Evolutionary conservation across 2,113 vertebrate species (phyloP).

Genomic region (Oenanthe oenanthe): DNA sequence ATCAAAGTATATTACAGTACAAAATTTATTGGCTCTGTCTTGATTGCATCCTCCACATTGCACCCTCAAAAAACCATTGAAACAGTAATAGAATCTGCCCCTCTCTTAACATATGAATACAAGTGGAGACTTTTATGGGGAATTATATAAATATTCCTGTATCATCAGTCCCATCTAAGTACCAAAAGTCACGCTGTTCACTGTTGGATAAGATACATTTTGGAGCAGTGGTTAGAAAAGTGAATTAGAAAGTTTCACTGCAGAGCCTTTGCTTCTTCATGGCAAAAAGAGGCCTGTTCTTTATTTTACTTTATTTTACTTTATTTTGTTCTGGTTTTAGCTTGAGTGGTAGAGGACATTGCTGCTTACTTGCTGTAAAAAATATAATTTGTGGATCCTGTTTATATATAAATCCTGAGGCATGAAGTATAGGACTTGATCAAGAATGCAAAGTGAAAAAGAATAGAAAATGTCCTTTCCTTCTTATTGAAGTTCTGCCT

Average conservation of each 20-base stretch:
- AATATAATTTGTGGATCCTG: background rate
- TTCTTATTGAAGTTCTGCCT: background rate
- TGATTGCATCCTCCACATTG: background rate
- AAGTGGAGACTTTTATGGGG: background rate
- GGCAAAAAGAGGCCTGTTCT: slow-evolving; percentile 1
- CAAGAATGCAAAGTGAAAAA: background rate
- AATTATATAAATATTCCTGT: background rate
- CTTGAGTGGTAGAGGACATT: background rate
- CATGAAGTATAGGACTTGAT: background rate
- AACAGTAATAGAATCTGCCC: background rate
- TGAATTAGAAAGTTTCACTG: background rate
- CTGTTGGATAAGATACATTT: background rate
- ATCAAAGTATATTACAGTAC: background rate
- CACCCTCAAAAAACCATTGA: background rate
- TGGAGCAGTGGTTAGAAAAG: background rate
- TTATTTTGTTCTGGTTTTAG: background rate
- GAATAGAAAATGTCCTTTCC: background rate
- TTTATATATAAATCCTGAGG: background rate
- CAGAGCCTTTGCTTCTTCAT: background rate
- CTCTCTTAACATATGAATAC: background rate
- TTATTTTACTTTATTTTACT: slow-evolving; percentile 21
- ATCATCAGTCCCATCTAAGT: background rate
- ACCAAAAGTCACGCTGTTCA: background rate
- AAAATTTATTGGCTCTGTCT: background rate
- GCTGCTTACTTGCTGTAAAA: background rate